Evolutionary conservation across 30 jellyfish, hydroid and myxozoan genomes (phyloP).

Genomic region (Chrysaora quinquecirrha): DNA sequence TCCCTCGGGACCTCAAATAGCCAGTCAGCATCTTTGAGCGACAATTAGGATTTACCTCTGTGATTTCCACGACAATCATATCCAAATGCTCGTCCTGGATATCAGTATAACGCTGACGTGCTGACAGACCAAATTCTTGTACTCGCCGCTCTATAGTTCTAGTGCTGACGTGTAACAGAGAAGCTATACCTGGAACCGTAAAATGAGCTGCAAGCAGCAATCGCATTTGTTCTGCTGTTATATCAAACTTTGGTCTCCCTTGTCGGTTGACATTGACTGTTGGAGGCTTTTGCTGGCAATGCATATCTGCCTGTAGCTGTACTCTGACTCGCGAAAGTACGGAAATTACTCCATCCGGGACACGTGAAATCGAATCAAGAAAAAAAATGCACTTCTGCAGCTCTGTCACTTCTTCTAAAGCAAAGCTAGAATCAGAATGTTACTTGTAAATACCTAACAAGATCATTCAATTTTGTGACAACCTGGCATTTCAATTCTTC

Average conservation of each 20-base stretch:
- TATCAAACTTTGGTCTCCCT: conserved; percentile 5
- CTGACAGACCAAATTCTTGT: conserved; percentile 19
- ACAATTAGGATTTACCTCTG: background rate
- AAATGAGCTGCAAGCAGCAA: background rate
- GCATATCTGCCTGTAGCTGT: no score
- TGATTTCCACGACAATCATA: background rate
- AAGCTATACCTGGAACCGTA: background rate
- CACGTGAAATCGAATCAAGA: no score
- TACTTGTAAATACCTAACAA: no score
- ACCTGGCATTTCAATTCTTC: no score
- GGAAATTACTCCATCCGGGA: no score
- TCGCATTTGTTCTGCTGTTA: background rate
- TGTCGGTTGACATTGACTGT: no score
- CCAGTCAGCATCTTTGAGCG: conserved; percentile 14
- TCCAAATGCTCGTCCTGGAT: conserved; percentile 1
- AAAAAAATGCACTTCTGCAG: no score
- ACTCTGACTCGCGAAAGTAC: no score
- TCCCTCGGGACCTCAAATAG: conserved; percentile 2
- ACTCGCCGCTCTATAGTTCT: conserved; percentile 12
- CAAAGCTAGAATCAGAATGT: no score
- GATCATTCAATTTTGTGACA: no score
- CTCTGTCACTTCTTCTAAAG: no score
- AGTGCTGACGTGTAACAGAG: background rate
- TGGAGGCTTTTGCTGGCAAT: no score
- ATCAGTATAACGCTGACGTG: background rate